Evolutionary conservation across 2,797 vertebrate genomes (phyloP).

Genomic region (Eulemur albifrons): DNA sequence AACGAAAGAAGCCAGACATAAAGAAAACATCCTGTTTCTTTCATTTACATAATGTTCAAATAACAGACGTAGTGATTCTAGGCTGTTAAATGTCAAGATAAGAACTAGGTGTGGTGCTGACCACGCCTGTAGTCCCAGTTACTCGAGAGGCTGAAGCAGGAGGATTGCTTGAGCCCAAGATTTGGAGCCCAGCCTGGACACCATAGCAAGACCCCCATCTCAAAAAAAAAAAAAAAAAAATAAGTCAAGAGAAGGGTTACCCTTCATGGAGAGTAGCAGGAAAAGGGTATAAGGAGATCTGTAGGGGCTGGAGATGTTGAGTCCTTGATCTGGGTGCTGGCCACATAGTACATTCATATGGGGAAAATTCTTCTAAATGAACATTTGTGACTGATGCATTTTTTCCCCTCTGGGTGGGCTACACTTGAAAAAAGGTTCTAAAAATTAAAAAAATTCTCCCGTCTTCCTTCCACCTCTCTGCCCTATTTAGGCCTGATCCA

Average conservation of each 20-base stretch:
- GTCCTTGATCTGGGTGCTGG: neutral
- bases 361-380: neutral
- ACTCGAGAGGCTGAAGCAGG: neutral
- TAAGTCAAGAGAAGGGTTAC: neutral
- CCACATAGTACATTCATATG: neutral
- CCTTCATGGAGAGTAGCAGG: neutral
- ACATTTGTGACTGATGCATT: neutral
- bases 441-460: neutral
- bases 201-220: neutral
- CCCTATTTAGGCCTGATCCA: neutral
- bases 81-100: neutral
- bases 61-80: neutral
- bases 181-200: neutral
- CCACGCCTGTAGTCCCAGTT: neutral
- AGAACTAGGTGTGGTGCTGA: neutral
- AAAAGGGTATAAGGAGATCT: neutral
- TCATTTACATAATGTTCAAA: neutral
- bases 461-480: neutral
- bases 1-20: neutral
- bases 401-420: neutral
- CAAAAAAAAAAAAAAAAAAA: neutral
- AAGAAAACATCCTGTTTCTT: neutral
- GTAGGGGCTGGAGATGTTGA: neutral
- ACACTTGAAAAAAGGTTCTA: neutral
- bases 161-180: neutral